Percentiles rank a stretch among this genome's conserved stretches.
phyloP scores from a whole-genome alignment of 2,113 vertebrate species.

The Bufo gargarizans region DNA sequence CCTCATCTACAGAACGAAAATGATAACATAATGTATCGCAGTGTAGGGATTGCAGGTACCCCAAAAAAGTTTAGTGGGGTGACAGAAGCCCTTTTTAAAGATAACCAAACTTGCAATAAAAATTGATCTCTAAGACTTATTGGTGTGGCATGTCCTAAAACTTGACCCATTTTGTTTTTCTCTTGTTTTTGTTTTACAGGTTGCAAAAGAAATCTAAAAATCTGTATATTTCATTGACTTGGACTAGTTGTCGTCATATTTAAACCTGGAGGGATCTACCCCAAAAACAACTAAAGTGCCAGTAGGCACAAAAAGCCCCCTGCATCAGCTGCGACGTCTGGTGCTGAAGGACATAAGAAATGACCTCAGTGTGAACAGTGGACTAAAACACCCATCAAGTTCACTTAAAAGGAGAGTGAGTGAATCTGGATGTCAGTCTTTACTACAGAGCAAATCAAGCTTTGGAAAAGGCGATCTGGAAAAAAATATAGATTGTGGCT shows the following conservation, averaged over 20 bases:
- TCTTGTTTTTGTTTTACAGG: not conserved
- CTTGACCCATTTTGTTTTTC: not conserved
- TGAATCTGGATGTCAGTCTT: not conserved
- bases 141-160: not conserved
- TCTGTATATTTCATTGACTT: not conserved
- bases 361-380: not conserved
- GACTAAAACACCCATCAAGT: not conserved
- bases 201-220: not conserved
- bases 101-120: too few species aligned
- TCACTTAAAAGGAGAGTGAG: not conserved
- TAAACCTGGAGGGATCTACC: slow-evolving; percentile 25
- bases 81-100: too few species aligned
- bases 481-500: not conserved
- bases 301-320: not conserved
- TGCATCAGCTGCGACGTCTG: not conserved
- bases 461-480: not conserved
- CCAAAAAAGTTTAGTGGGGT: too few species aligned
- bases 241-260: not conserved
- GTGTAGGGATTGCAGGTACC: too few species aligned
- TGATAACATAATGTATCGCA: too few species aligned
- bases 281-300: not conserved
- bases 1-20: too few species aligned
- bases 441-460: not conserved
- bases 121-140: too few species aligned
- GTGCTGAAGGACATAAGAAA: slow-evolving; percentile 33